A percentile compares a stretch with the other conserved stretches of the same genome.
Conservation (phyloP, 2,113 vertebrate genomes). For the Tachuris rubrigastra region DNA sequence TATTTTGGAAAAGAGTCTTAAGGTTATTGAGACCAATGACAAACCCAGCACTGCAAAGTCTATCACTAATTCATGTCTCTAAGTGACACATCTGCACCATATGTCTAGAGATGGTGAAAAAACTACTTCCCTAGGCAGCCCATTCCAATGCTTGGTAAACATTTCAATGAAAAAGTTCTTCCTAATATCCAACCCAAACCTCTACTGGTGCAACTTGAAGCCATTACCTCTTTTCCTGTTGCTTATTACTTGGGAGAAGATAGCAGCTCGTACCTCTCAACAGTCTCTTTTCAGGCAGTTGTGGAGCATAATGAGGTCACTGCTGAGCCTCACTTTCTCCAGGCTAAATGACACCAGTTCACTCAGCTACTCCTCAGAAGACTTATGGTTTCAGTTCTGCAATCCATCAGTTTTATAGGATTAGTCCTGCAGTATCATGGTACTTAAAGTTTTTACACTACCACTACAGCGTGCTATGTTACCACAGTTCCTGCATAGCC, state of each 20-base stretch:
- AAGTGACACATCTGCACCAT: accelerated
- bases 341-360: background rate
- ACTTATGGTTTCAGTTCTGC: background rate
- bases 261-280: accelerated
- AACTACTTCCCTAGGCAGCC: background rate
- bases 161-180: background rate
- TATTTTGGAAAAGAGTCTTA: background rate
- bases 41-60: background rate
- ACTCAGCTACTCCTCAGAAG: accelerated
- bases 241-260: background rate
- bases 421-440: slow-evolving; percentile 5
- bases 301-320: accelerated
- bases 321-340: background rate
- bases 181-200: background rate
- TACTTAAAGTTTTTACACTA: background rate
- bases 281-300: background rate
- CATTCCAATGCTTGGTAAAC: background rate
- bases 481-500: background rate
- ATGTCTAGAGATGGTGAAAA: background rate
- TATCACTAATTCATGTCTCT: background rate
- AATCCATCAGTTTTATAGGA: slow-evolving; percentile 26
- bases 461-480: background rate
- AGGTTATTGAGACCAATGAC: accelerated
- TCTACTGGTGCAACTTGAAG: accelerated
- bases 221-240: accelerated